Percentiles rank a stretch among this genome's conserved stretches.
Evolutionary conservation across 2,888 invertebrate species (phyloP).

Genomic region (Andrena hattorfiana): DNA sequence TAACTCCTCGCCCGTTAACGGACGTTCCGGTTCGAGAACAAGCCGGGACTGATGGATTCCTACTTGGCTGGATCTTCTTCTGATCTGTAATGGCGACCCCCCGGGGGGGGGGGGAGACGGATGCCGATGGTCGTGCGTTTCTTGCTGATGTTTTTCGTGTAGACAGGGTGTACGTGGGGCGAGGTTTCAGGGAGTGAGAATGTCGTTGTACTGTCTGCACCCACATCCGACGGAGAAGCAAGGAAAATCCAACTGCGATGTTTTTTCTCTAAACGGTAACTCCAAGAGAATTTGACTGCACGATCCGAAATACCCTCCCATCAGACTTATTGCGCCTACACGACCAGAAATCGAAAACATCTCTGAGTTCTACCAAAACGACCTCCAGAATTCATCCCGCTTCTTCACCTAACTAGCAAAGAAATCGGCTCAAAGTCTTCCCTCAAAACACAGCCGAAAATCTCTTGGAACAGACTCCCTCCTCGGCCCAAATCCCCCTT

Average conservation of each 20-base stretch:
- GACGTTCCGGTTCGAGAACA: constrained; percentile 47
- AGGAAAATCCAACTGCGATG: constrained; percentile 11
- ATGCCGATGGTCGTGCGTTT: constrained; percentile 6
- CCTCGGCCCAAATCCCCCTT: not conserved
- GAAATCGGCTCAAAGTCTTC: too few species aligned
- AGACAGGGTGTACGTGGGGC: not conserved
- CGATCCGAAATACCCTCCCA: too few species aligned
- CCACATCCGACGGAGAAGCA: not conserved
- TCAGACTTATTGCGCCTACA: too few species aligned
- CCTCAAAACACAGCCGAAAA: constrained; percentile 3
- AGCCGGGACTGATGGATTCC: constrained; percentile 57
- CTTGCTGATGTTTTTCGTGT: constrained; percentile 23
- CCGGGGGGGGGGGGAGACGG: not conserved
- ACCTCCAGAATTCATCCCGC: too few species aligned
- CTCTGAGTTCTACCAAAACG: too few species aligned
- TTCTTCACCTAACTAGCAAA: too few species aligned
- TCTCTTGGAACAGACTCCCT: too few species aligned
- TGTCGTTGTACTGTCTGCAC: constrained; percentile 5
- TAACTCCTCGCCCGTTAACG: constrained; percentile 52
- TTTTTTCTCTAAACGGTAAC: too few species aligned
- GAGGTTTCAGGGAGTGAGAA: not conserved
- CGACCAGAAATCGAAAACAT: too few species aligned
- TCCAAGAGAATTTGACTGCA: too few species aligned
- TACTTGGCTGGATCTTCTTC: constrained; percentile 30
- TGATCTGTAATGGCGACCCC: constrained; percentile 51